A percentile compares a stretch with the other conserved stretches of the same genome.
phyloP scores from a whole-genome alignment of 2,113 vertebrate species.

The Rissa tridactyla region DNA sequence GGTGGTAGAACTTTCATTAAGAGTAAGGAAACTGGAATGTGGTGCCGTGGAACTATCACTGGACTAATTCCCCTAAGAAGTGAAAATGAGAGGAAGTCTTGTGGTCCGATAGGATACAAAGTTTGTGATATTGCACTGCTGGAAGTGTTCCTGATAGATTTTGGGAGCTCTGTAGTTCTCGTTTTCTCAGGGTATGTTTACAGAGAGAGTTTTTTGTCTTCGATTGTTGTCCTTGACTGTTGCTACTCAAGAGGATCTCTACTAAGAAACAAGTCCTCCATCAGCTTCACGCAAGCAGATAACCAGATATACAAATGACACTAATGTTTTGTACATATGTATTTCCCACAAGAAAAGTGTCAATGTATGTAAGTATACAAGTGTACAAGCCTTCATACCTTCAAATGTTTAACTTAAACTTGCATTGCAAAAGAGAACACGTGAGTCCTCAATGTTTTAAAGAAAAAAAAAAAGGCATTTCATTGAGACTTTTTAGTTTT shows the following conservation, averaged over 20 bases:
- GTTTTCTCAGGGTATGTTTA: conserved; percentile 75
- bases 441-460: background rate
- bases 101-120: conserved; percentile 62
- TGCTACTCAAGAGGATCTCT: background rate
- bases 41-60: conserved; percentile 83
- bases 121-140: conserved; percentile 74
- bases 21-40: conserved; percentile 70
- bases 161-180: conserved; percentile 77
- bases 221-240: background rate
- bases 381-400: fast-evolving
- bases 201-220: background rate
- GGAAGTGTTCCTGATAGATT: conserved; percentile 81
- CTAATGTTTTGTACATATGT: fast-evolving
- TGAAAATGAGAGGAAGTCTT: conserved; percentile 34
- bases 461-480: background rate
- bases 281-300: background rate
- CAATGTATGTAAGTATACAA: background rate
- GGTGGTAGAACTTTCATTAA: conserved; percentile 78
- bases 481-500: background rate
- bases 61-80: conserved; percentile 72
- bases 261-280: background rate
- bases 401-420: background rate
- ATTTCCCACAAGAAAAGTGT: background rate
- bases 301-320: background rate
- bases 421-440: background rate